phyloP scores from a whole-genome alignment of 2,888 invertebrate genomes.

The Caenorhabditis wallacei region DNA sequence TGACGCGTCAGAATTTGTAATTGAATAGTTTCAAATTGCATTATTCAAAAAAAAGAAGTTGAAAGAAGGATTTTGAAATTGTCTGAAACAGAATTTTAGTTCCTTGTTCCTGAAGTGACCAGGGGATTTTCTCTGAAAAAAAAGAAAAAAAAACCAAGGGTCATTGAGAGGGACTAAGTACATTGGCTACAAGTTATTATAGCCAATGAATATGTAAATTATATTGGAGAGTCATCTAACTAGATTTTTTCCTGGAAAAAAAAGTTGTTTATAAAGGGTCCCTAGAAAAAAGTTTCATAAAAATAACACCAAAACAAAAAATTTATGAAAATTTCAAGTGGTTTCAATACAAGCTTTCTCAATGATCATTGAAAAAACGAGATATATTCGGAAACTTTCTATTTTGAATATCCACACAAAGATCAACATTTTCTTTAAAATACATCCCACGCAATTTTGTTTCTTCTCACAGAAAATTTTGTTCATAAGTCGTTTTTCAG shows the following conservation, averaged over 20 bases:
- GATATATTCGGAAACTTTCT: background rate
- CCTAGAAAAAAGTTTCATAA: too few relatives aligned
- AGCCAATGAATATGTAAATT: constrained; percentile 3
- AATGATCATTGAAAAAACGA: constrained; percentile 11
- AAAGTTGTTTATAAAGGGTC: too few relatives aligned
- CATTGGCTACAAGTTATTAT: constrained; percentile 23
- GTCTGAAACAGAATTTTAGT: too few relatives aligned
- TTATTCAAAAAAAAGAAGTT: background rate
- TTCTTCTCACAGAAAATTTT: background rate
- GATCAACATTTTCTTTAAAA: background rate
- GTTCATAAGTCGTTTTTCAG: constrained; percentile 16
- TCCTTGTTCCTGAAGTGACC: too few relatives aligned
- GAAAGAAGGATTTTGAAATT: background rate
- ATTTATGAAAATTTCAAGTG: background rate
- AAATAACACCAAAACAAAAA: too few relatives aligned
- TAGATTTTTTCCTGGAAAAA: background rate
- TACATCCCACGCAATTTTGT: too few relatives aligned
- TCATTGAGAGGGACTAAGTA: background rate
- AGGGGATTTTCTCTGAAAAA: background rate
- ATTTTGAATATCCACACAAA: background rate
- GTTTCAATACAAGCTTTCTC: background rate
- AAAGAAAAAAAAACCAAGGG: background rate
- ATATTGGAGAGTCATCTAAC: background rate
- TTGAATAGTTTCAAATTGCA: background rate
- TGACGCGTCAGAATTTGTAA: background rate